Conservation (phyloP, 2,113 vertebrate species). For the Pipra filicauda region DNA sequence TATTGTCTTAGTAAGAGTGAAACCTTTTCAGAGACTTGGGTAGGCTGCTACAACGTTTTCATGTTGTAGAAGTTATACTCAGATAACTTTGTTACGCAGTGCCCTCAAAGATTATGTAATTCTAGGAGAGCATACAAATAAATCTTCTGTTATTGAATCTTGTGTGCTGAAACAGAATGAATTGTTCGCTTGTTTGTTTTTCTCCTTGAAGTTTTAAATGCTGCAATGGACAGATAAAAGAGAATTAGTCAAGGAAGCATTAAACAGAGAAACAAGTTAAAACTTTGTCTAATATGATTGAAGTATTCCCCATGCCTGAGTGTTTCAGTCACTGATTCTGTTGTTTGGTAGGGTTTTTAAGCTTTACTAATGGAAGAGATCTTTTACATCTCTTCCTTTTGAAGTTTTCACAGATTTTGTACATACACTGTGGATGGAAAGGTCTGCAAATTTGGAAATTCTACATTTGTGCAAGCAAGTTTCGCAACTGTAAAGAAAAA, state of each 20-base stretch:
- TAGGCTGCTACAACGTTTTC: not conserved
- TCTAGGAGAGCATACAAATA: not conserved
- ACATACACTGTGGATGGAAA: accelerated
- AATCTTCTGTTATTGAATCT: not conserved
- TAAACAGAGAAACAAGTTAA: not conserved
- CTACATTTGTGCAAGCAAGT: not conserved
- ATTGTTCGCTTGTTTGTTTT: not conserved
- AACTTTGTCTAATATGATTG: not conserved
- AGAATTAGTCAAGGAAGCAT: not conserved
- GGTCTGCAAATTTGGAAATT: not conserved
- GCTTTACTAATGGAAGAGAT: not conserved
- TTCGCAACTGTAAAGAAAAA: not conserved
- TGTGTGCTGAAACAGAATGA: not conserved
- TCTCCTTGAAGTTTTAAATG: not conserved
- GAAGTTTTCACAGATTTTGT: not conserved
- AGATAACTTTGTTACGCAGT: not conserved
- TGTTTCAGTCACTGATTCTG: not conserved
- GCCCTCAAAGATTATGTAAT: not conserved
- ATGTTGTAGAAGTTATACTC: not conserved
- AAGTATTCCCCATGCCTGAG: not conserved
- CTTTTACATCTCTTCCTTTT: not conserved
- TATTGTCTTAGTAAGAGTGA: not conserved
- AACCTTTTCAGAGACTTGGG: not conserved
- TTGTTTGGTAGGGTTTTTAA: not conserved
- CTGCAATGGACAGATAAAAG: not conserved